Percentiles rank a stretch among this genome's conserved stretches.
Evolutionary conservation across 1,140 invertebrate genomes (phyloP).

Genomic region (Brachionus manjavacas): DNA sequence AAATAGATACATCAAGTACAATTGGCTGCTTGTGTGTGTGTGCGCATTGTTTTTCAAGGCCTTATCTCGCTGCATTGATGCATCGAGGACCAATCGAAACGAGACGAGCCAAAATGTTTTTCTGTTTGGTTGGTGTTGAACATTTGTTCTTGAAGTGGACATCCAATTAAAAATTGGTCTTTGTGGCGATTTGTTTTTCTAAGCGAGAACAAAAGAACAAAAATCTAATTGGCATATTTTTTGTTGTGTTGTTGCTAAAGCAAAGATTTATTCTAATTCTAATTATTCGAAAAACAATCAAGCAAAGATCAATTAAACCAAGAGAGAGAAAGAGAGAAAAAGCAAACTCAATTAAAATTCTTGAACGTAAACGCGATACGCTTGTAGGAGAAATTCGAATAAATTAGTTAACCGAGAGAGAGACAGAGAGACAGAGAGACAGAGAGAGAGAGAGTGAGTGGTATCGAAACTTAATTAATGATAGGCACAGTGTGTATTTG

Average conservation of each 20-base stretch:
- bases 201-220: background rate
- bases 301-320: background rate
- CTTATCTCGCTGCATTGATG: background rate
- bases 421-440: too few species aligned
- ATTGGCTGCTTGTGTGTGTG: background rate
- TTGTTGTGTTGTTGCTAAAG: background rate
- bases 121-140: background rate
- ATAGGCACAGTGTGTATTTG: background rate
- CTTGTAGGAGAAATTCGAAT: constrained; percentile 15
- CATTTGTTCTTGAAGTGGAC: background rate
- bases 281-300: constrained; percentile 19
- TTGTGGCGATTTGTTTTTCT: background rate
- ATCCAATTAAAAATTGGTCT: background rate
- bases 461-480: constrained; percentile 28
- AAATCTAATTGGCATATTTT: constrained; percentile 21
- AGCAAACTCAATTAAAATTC: constrained; percentile 27
- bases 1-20: background rate
- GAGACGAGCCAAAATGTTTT: background rate
- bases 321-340: background rate
- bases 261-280: constrained; percentile 18
- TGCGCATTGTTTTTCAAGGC: too few species aligned
- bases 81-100: background rate
- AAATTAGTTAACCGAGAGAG: background rate
- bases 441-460: background rate
- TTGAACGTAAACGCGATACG: constrained; percentile 15